These are phyloP conservation scores for Lanius collurio DNA, from an alignment of 2,113 vertebrate genomes.

Conservation along the genomic window DNA sequence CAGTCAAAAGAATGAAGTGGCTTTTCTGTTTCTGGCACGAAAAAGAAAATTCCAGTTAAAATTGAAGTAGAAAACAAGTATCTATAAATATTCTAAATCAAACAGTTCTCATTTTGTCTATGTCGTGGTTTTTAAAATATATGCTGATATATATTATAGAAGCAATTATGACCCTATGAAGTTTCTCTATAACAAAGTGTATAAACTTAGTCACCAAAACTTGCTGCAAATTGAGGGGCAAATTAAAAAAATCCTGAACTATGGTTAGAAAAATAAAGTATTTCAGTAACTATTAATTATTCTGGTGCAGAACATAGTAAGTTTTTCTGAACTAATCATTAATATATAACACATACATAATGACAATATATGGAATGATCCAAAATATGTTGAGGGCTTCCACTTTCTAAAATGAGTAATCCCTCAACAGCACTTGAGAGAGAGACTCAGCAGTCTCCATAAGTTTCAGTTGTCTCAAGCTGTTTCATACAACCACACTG, in stretches of 20 bases:
- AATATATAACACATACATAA: neutral
- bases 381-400: neutral
- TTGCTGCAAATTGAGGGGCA: neutral
- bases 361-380: neutral
- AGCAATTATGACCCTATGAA: neutral
- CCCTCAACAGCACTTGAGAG: neutral
- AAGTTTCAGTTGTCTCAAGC: neutral
- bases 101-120: neutral
- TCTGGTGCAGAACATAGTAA: neutral
- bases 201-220: neutral
- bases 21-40: constrained; percentile 1
- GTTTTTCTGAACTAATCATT: neutral
- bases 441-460: neutral
- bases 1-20: neutral
- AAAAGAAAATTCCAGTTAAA: constrained; percentile 17
- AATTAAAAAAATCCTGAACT: neutral
- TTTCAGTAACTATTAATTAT: neutral
- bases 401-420: neutral
- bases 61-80: neutral
- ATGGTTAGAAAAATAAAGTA: neutral
- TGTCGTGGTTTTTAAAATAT: neutral
- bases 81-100: neutral
- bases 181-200: neutral
- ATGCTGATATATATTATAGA: neutral
- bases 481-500: neutral